These are phyloP conservation scores for Lagopus muta DNA, from an alignment of 2,113 vertebrate species.

Conservation along the genomic window DNA sequence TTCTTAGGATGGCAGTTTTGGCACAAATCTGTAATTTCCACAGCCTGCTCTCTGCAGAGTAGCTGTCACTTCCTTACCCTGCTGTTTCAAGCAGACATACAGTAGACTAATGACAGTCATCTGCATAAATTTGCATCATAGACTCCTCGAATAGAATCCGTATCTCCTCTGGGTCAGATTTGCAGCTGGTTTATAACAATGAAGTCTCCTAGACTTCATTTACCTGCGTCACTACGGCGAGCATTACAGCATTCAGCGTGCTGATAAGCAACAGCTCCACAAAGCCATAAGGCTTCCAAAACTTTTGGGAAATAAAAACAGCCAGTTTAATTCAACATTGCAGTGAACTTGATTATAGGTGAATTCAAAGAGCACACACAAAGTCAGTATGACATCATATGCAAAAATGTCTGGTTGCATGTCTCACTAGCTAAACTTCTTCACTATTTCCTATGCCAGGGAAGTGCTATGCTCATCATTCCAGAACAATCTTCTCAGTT, in stretches of 20 bases:
- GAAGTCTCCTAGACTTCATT: background rate
- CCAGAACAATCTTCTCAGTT: background rate
- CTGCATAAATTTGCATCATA: conserved; percentile 28
- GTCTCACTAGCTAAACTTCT: background rate
- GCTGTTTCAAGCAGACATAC: background rate
- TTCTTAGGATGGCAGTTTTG: background rate
- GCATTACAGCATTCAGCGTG: background rate
- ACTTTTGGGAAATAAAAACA: background rate
- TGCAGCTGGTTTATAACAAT: background rate
- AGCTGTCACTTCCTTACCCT: background rate
- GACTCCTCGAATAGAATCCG: background rate
- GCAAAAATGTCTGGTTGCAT: background rate
- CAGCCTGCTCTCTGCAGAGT: background rate
- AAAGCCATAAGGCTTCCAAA: background rate
- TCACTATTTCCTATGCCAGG: background rate
- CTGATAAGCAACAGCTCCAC: background rate
- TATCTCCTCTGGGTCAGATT: background rate
- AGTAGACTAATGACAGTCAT: background rate
- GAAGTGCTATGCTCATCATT: accelerated
- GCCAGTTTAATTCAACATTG: background rate
- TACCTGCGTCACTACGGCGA: background rate
- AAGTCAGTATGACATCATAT: background rate
- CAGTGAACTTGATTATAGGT: background rate
- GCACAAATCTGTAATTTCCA: background rate
- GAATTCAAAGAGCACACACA: background rate